Base-by-base conservation (phyloP, 2,797 vertebrate species). In the Dendrocincla tyrannina region DNA sequence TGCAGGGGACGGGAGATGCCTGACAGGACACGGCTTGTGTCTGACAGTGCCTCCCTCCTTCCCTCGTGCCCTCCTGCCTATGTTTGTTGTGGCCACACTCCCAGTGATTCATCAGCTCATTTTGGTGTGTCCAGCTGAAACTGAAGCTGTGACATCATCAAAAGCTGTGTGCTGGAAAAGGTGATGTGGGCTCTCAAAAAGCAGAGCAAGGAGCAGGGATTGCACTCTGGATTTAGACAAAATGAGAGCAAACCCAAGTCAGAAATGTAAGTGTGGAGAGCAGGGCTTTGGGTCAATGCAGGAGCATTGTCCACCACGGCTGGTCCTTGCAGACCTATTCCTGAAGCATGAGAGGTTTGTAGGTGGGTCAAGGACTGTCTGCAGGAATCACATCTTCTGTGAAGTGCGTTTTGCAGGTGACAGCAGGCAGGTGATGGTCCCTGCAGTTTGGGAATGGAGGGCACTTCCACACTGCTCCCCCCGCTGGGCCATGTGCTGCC, bases 321-420 rank as follows among this genome's bases (percentile, higher is more conserved):
- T 10, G 58, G 42, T 47, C 58, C 64, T 49, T 35, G 33, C 42
- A 35, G 49, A 8, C 19, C 6, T 12, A 73, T 58, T 42, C 53
- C 37, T 2, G 20, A 17, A 25, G 76, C 46, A 0, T 0, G 0
- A 4, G 19, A 50, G 67, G 37, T 63, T n/a, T 32, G 56, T 50
- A 25, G 55, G 2, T 4, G 52, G 68, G 18, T 19, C 16, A 14
- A 39, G 55, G 28, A 3, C 47, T 4, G n/a, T 10, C n/a, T 19
- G 78, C 5, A 47, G 74, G 69, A 35, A 7, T 7, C 0, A 3
- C 46, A 35, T 33, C 37, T 44, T 9, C 35, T 17, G 32, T 14
- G 8, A 37, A 23, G 14, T 0, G 5, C 1, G 0, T 67, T 50
- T 22, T 44, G 42, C 52, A 35, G 85, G 60, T 66, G 82, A 8